Evolutionary conservation across 2,797 vertebrate species (phyloP), one percentile per base, ranked within the genome.

Genomic region (Lepilemur ruficaudatus): DNA sequence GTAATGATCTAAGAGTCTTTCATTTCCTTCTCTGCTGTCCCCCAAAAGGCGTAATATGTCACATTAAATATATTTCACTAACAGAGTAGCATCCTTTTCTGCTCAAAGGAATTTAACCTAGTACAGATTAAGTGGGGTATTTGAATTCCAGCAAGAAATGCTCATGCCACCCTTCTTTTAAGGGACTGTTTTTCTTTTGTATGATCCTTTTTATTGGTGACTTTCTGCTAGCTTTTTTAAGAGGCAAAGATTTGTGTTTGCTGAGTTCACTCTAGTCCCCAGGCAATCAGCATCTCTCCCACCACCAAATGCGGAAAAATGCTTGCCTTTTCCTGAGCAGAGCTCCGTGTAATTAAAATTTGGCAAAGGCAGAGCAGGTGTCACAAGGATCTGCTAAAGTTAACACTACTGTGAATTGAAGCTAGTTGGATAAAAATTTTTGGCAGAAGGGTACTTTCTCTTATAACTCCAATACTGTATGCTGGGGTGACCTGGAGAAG

Each of bases 301-400:
- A 38, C 57, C 20, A 75, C 61, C 61, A 94, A 97, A 97, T 89
- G 67, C 25, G 94, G n/a, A 92, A 93, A 94, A 94, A 85, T 22
- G 11, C 14, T 85, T 87, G 23, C 82, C 43, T 93, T 90, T 72
- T 63, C 38, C 69, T 83, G 50, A 95, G 75, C n/a, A 97, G 17
- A 94, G 69, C 32, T 92, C 63, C 0, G 0, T 93, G 41, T 72
- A 96, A 96, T 96, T 96, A 93, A 96, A 97, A 94, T 96, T 89
- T 96, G 63, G 91, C 69, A 83, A 97, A 94, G 41, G 17, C 69
- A 94, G 46, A 93, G 43, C 38, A 96, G 57, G 63, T 93, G 79
- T 89, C 82, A 82, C 30, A 92, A 94, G 35, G 35, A 93, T 70
- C 17, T 80, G 13, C 61, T 93, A 90, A 87, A 86, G 38, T 90